Conservation (phyloP, 2,797 vertebrate species). For the Buceros bicornis region DNA sequence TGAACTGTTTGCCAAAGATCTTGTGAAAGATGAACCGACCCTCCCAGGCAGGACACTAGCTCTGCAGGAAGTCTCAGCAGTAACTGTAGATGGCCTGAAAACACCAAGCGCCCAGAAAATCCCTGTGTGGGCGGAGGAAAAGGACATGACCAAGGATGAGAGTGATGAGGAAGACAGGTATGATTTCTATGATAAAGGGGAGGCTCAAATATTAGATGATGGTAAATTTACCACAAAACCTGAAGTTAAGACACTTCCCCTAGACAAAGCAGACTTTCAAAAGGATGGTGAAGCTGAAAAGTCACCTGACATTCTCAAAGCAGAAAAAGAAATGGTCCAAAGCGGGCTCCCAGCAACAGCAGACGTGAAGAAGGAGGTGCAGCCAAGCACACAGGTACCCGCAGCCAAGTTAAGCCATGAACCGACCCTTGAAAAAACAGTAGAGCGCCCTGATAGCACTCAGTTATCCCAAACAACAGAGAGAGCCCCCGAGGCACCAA, state of each 20-base stretch:
- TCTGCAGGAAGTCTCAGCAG: constrained; percentile 31
- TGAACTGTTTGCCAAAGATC: constrained; percentile 73
- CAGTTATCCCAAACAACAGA: constrained; percentile 32
- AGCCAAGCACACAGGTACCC: constrained; percentile 9
- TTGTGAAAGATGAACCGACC: constrained; percentile 49
- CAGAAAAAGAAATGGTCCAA: constrained; percentile 48
- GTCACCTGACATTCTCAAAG: not conserved
- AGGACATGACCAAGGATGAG: constrained; percentile 70
- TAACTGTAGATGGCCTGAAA: constrained; percentile 49
- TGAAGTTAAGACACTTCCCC: constrained; percentile 51
- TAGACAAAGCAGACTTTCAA: constrained; percentile 26
- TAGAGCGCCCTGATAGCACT: constrained; percentile 12
- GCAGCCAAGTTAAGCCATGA: constrained; percentile 44
- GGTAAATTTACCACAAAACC: constrained; percentile 37
- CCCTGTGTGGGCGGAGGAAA: constrained; percentile 61
- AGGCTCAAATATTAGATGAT: constrained; percentile 41
- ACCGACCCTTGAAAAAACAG: constrained; percentile 11
- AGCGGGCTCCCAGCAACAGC: constrained; percentile 3
- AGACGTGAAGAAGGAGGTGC: constrained; percentile 43
- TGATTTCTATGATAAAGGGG: constrained; percentile 32
- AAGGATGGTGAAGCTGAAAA: constrained; percentile 51
- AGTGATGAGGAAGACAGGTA: constrained; percentile 66
- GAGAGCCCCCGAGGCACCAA: constrained; percentile 6
- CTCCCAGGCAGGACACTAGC: constrained; percentile 38
- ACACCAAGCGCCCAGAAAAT: constrained; percentile 40